Evolutionary conservation across 2,888 invertebrate species (phyloP), one percentile per base, ranked within the genome.

Genomic region (Cryptus armator): DNA sequence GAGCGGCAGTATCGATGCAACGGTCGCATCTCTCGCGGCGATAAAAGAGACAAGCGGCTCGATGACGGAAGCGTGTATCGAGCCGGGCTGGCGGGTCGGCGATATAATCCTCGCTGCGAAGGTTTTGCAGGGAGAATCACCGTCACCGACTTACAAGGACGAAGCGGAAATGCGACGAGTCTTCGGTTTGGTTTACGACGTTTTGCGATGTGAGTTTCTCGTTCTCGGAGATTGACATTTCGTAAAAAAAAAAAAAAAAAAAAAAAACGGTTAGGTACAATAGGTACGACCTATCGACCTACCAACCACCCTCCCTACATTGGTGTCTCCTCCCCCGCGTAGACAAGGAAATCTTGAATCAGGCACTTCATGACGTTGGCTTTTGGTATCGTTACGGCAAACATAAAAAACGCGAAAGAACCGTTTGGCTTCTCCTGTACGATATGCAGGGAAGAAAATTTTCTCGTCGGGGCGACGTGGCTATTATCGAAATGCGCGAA

Each of bases 151-250:
- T 19, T 93, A 91, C 62, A 75, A 89, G 1, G 96, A 97, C 90
- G 96, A 97, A 88, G 96, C 96, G 79, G 96, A 97, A 91, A 97
- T 97, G 96, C 94, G 97, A 81, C 94, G 96, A 86, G 97, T 97
- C 32, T 96, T 96, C 89, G 96, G 96, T 0, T 94, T 97, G 48
- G 96, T 97, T 87, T 97, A 97, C 92, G 97, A 97, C 90, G 96
- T 97, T 0, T 96, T 96, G 87, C 94, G 97, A 92, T 97, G 97
- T 97, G 94, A 96, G 96, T 83, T 37, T 7, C 9, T 9, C 37
- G 9, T 37, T 9, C 37, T 37, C 37, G 37, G 37, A 9, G 37
- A 37, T 14, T 29, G 62, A 56, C 24, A 16, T 62, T 37, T 37
- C 43, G 43, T 62, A 3, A 0, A 2, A 43, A 1, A 12, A 19